A percentile compares a stretch with the other conserved stretches of the same genome.
Evolutionary conservation across 2,113 vertebrate genomes (phyloP).

Genomic region (Hucho hucho): DNA sequence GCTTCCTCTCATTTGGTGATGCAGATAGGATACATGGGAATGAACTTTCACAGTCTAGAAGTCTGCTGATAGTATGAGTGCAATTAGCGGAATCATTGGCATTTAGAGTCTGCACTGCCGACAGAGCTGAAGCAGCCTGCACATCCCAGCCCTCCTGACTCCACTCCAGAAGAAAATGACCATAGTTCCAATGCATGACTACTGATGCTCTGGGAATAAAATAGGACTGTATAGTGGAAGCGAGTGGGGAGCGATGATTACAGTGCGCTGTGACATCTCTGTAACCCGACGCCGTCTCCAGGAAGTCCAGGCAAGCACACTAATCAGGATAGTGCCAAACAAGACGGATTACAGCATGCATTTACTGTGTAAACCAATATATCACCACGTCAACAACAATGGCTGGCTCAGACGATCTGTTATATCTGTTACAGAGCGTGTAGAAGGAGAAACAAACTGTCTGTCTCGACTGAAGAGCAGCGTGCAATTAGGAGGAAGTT

Average conservation of each 20-base stretch:
- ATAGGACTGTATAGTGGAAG: background rate
- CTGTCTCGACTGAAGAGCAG: background rate
- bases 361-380: conserved; percentile 41
- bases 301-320: conserved; percentile 22
- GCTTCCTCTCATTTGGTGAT: background rate
- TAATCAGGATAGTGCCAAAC: conserved; percentile 42
- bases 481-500: background rate
- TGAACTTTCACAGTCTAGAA: background rate
- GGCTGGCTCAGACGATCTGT: background rate
- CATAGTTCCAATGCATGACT: background rate
- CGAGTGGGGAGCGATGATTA: conserved; percentile 4
- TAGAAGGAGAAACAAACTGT: background rate
- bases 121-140: background rate
- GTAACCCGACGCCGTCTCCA: conserved; percentile 17
- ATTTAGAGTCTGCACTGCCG: background rate
- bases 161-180: background rate
- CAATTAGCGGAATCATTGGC: background rate
- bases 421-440: background rate
- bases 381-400: conserved; percentile 43
- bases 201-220: background rate
- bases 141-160: background rate
- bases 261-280: conserved; percentile 12
- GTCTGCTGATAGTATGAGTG: background rate
- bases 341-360: conserved; percentile 38
- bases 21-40: background rate